Percentiles rank a stretch among this genome's conserved stretches.
These are phyloP conservation scores for Diplosoma virens DNA, from an alignment of 23 tunicate species.

Conservation along the genomic window DNA sequence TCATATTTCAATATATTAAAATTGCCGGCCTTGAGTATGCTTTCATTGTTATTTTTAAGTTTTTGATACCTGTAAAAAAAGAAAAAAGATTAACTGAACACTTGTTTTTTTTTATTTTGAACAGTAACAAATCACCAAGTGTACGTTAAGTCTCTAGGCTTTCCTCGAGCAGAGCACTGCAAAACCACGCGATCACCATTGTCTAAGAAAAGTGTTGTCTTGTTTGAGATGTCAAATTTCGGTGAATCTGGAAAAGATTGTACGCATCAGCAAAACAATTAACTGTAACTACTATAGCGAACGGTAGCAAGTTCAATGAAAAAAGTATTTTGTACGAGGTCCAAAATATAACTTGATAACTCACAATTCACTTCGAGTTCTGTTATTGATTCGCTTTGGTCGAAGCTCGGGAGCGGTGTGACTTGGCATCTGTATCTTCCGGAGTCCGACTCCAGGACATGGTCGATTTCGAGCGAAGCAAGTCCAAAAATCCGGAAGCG, in stretches of 20 bases:
- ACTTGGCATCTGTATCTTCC: conserved; percentile 84
- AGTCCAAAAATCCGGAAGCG: conserved; percentile 19
- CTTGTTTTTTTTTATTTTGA: background rate
- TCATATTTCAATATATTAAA: background rate
- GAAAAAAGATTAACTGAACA: background rate
- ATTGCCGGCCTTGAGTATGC: background rate
- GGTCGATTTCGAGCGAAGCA: conserved; percentile 39
- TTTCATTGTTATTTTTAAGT: background rate
- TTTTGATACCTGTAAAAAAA: background rate
- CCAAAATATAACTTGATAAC: no score
- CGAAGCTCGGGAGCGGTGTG: conserved; percentile 70
- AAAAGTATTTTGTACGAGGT: background rate
- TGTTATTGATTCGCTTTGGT: conserved; percentile 46
- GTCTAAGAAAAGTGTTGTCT: conserved; percentile 28
- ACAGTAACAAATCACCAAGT: conserved; percentile 71
- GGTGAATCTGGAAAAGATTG: conserved; percentile 59
- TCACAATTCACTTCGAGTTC: conserved; percentile 58
- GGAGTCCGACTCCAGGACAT: conserved; percentile 18
- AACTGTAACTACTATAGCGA: no score
- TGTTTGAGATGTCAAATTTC: conserved; percentile 4
- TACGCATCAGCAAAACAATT: no score
- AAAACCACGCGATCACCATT: conserved; percentile 42
- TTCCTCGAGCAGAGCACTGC: conserved; percentile 52
- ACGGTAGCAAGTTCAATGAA: background rate
- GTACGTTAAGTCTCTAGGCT: conserved; percentile 43